Evolutionary conservation across 2,113 vertebrate species (phyloP), one percentile per base, ranked within the genome.

Genomic region (Phyllostomus discolor): DNA sequence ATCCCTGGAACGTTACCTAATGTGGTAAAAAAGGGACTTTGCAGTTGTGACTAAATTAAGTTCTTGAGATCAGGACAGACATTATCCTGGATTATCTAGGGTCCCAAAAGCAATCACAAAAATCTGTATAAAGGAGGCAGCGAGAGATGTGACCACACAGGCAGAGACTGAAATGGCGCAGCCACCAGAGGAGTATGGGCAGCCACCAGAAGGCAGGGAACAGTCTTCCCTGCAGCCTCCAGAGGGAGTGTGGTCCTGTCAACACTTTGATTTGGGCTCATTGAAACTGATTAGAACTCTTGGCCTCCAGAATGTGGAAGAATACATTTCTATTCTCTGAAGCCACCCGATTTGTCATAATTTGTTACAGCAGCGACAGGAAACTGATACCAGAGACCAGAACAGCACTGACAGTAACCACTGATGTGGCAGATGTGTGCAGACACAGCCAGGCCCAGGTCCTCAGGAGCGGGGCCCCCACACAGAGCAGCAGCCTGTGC

Each of bases 401-500:
- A 31, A 31, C 33, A 82, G 62, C 12, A 4, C 11, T 3, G 50
- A 1, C 14, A 12, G 50, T 17, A 8, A 43, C 66, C 28, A 2
- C 22, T 2, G 12, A 11, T 24, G n/a, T 1, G 20, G 48, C 38
- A 48, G 59, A 10, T 11, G 20, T 2, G 7, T 33, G 66, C 5
- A 14, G 3, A 3, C 2, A 10, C 38, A 48, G 66, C 17, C 26
- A 15, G 28, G 10, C 43, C 48, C 6, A 0, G 17, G 24, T 9
- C 10, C 28, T 3, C 31, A 11, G 43, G 15, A 16, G 64, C 64
- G 4, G 52, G 52, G 35, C 10, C 43, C 28, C 26, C 17, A 2
- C 1, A 0, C 1, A n/a, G 41, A 4, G 35, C 19, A 3, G 10
- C 3, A 35, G 35, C 35, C 57, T 17, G 31, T 4, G 2, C n/a